phyloP scores from a whole-genome alignment of 23 tunicate genomes.

The Ciona savignyi region DNA sequence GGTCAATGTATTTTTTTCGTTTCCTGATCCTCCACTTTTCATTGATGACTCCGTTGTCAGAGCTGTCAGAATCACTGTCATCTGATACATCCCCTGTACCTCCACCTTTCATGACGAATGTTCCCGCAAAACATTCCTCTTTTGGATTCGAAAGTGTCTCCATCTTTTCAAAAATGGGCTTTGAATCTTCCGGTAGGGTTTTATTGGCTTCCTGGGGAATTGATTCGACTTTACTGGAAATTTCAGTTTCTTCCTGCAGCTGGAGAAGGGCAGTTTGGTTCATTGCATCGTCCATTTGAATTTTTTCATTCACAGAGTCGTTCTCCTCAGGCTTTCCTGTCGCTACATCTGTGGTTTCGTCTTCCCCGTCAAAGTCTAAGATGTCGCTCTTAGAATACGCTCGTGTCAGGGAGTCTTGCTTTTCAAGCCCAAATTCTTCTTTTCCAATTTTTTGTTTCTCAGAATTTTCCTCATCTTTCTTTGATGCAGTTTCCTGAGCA shows the following conservation, averaged over 20 bases:
- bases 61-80: neutral
- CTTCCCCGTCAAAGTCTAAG: no score
- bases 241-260: no score
- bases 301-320: neutral
- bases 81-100: no score
- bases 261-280: neutral
- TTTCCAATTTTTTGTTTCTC: neutral
- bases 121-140: neutral
- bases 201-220: no score
- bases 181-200: neutral
- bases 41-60: neutral
- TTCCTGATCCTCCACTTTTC: conserved; percentile 7
- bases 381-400: no score
- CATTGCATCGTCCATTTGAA: neutral
- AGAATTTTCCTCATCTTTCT: neutral
- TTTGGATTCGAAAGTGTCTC: neutral
- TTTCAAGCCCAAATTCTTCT: neutral
- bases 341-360: neutral
- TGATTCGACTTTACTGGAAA: no score
- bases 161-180: neutral
- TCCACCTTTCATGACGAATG: neutral
- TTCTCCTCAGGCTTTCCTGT: neutral
- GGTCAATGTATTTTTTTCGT: conserved; percentile 4
- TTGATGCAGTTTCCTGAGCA: neutral
- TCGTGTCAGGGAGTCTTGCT: no score